phyloP scores from a whole-genome alignment of 2,797 vertebrate genomes.

The Mionectes olivaceus region DNA sequence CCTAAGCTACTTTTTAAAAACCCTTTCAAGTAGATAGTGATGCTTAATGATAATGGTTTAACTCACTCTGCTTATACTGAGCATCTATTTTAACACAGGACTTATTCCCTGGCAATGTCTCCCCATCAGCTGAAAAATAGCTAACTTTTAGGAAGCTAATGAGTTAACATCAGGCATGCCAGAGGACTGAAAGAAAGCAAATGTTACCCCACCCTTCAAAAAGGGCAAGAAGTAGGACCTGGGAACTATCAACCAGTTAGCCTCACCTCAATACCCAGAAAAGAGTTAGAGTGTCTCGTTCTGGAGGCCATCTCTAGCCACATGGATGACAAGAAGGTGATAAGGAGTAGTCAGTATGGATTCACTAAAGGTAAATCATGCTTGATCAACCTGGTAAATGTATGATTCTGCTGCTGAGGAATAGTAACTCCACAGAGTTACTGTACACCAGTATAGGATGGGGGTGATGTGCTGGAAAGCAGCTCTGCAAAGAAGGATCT shows the following conservation, averaged over 20 bases:
- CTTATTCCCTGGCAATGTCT: not conserved
- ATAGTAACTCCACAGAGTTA: too few relatives aligned
- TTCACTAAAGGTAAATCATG: too few relatives aligned
- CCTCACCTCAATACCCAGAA: not conserved
- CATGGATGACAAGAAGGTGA: too few relatives aligned
- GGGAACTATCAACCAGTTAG: not conserved
- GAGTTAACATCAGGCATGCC: not conserved
- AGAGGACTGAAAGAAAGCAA: not conserved
- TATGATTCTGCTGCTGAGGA: too few relatives aligned
- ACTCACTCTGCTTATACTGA: not conserved
- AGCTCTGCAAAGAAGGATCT: too few relatives aligned
- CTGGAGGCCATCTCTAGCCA: not conserved
- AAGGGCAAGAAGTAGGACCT: not conserved
- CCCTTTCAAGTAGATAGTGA: not conserved
- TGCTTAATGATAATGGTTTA: not conserved
- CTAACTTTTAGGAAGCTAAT: not conserved
- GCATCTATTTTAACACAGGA: not conserved
- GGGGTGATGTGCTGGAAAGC: too few relatives aligned
- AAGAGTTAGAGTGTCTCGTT: not conserved
- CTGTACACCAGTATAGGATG: too few relatives aligned
- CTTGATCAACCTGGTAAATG: too few relatives aligned
- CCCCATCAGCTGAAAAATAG: not conserved
- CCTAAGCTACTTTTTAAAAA: not conserved
- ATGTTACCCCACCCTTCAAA: not conserved
- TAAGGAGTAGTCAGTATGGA: too few relatives aligned